Conservation (phyloP, 1,140 invertebrate species). For the Drosophila nigromelanica region DNA sequence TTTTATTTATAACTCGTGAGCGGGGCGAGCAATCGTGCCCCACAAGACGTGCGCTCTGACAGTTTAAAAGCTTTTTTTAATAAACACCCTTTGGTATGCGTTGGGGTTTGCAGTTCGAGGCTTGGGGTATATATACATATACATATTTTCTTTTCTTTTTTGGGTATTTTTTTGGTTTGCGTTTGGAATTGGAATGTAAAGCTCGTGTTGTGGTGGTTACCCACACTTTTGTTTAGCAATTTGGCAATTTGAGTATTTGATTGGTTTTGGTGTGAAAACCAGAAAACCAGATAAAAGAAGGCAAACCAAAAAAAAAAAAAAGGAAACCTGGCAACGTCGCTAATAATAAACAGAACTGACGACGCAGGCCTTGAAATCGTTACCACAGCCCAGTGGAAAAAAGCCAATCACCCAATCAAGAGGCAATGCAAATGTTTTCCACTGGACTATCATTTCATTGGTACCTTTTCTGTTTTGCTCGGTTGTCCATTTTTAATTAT, state of each 20-base stretch:
- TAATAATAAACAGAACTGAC: constrained; percentile 55
- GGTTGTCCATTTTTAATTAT: constrained; percentile 16
- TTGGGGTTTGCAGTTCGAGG: constrained; percentile 12
- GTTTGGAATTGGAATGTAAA: constrained; percentile 18
- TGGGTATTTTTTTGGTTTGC: not conserved
- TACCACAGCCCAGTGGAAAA: constrained; percentile 13
- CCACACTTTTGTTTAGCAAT: constrained; percentile 62
- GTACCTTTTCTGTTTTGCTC: not conserved
- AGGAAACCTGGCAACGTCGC: constrained; percentile 12
- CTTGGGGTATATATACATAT: not conserved
- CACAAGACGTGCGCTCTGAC: constrained; percentile 48
- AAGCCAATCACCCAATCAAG: constrained; percentile 14
- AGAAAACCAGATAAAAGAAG: constrained; percentile 47
- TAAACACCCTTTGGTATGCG: constrained; percentile 44
- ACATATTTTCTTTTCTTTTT: not conserved
- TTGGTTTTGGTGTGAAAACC: constrained; percentile 61
- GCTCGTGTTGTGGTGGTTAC: constrained; percentile 8
- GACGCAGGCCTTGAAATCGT: constrained; percentile 49
- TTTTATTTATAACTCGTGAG: constrained; percentile 68
- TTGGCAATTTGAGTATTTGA: constrained; percentile 70
- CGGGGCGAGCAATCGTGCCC: constrained; percentile 16
- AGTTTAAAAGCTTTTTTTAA: constrained; percentile 82
- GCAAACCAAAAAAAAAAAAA: constrained; percentile 1
- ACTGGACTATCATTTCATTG: too few species aligned
- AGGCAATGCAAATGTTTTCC: constrained; percentile 19